Base-by-base conservation (phyloP, 1,140 invertebrate species). In the Chionoecetes opilio region DNA sequence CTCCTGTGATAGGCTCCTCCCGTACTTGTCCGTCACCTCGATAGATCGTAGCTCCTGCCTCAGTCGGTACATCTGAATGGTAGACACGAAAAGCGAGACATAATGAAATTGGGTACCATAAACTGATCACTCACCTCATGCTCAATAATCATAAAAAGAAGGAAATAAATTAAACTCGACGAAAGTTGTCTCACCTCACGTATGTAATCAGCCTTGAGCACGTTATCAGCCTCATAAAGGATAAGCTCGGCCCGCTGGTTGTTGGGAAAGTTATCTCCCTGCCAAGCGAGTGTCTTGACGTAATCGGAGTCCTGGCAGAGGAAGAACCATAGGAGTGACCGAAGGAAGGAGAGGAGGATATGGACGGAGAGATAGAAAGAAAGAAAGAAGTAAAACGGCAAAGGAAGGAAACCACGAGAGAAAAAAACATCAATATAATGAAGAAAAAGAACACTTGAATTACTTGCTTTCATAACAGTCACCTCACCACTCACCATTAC, bases 211-310 rank as follows among this genome's bases (percentile, higher is more conserved):
- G 93, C 93, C 14, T 35, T 90, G n/a, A 94, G 93, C 6, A 94
- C 87, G 82, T 94, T 94, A n/a, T 90, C 93, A 14, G 93, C 93
- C 32, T 94, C 87, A 31, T 90, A 94, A 14, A 94, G 53, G 8
- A 91, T 91, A 17, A 94, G 9, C 53, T 94, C 0, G 3, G 90
- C 26, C 26, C 93, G 75, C 63, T 94, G 93, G 63, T 97, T 98
- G 82, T 97, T 97, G 89, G 97, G 97, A 97, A 98, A 98, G 94
- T 97, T 97, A 26, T 97, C 97, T 96, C 98, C 97, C 82, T 98
- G 97, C 98, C 98, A 98, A 95, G 98, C 97, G 3, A 98, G 98
- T 94, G 98, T 98, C 94, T 96, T 96, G 46, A 97, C 97, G 97
- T 98, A 98, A 93, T 98, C 97, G 0, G 98, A 98, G 93, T 98